phyloP scores from a whole-genome alignment of 2,888 invertebrate species.

The Melinopterus prodromus region DNA sequence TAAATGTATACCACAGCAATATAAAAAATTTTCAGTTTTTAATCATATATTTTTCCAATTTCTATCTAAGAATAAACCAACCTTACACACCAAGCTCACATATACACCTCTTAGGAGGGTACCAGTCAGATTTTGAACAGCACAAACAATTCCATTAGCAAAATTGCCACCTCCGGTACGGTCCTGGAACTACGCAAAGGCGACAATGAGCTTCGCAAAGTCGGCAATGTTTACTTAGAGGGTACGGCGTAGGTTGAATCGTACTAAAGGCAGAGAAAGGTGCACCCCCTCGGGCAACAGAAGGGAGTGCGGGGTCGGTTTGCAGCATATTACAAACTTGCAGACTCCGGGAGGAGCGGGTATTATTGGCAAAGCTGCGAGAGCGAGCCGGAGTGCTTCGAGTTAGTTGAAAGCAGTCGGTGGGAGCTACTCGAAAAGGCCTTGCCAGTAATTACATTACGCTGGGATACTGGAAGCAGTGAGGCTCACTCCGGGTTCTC shows the following conservation, averaged over 20 bases:
- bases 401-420: background rate
- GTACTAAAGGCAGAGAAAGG: conserved; percentile 4
- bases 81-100: too few relatives aligned
- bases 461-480: background rate
- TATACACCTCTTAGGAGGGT: too few relatives aligned
- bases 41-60: too few relatives aligned
- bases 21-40: too few relatives aligned
- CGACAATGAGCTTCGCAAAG: background rate
- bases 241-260: background rate
- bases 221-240: background rate
- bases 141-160: background rate
- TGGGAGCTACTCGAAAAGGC: background rate
- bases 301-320: background rate
- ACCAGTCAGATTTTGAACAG: background rate
- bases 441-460: background rate
- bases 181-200: background rate
- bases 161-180: background rate
- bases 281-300: background rate
- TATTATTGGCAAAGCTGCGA: background rate
- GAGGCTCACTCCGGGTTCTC: background rate
- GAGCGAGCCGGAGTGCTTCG: background rate
- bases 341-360: background rate
- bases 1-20: too few relatives aligned
- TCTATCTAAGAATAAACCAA: too few relatives aligned
- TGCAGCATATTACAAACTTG: conserved; percentile 4